Evolutionary conservation across 1,140 invertebrate species (phyloP).

Genomic region (Sitophilus oryzae): DNA sequence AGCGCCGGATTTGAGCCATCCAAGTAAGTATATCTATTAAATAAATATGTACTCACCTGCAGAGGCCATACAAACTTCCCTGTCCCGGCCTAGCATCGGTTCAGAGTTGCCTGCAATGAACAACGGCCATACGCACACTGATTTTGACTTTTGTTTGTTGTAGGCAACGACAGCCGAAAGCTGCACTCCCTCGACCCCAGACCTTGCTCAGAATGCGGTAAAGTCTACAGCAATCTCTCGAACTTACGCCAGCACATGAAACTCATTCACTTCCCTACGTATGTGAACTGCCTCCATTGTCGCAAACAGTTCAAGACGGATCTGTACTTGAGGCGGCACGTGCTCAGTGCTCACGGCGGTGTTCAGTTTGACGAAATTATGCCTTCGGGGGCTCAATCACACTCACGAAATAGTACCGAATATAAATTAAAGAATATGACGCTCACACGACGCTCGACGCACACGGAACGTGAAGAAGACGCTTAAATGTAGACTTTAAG

Average conservation of each 20-base stretch:
- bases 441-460: background rate
- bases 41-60: too few relatives aligned
- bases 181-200: slow-evolving; percentile 62
- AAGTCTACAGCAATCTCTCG: slow-evolving; percentile 73
- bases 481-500: too few relatives aligned
- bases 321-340: slow-evolving; percentile 67
- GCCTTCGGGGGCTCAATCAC: too few relatives aligned
- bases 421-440: background rate
- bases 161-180: slow-evolving; percentile 45
- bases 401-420: too few relatives aligned
- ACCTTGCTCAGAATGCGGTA: slow-evolving; percentile 69
- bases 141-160: slow-evolving; percentile 47
- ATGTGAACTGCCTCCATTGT: slow-evolving; percentile 66
- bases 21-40: too few relatives aligned
- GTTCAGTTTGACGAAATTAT: too few relatives aligned
- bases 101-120: slow-evolving; percentile 19
- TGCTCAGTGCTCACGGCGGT: slow-evolving; percentile 53
- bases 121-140: slow-evolving; percentile 41
- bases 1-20: slow-evolving; percentile 22
- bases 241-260: slow-evolving; percentile 75
- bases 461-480: too few relatives aligned
- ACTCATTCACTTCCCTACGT: slow-evolving; percentile 71
- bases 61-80: background rate
- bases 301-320: slow-evolving; percentile 72
- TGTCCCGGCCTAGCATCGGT: background rate